phyloP scores from a whole-genome alignment of 2,797 vertebrate genomes.

The Gymnothorax javanicus region DNA sequence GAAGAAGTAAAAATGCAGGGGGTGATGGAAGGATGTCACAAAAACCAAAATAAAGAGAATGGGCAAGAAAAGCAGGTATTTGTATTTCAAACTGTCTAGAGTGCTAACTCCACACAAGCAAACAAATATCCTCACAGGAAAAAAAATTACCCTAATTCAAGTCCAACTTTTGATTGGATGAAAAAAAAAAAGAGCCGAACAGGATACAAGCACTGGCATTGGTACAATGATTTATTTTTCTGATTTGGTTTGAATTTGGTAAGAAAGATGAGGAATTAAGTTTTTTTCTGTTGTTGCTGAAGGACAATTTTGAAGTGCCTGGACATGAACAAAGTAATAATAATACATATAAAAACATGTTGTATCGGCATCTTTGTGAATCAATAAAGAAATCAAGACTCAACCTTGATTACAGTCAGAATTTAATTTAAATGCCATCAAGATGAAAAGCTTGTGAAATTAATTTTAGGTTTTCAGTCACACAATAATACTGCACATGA shows the following conservation, averaged over 20 bases:
- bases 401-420: not conserved
- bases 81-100: constrained; percentile 60
- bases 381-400: not conserved
- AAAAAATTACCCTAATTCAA: not conserved
- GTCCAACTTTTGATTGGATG: constrained; percentile 42
- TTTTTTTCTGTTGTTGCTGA: not conserved
- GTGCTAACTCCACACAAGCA: constrained; percentile 39
- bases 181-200: constrained; percentile 65
- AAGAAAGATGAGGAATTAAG: constrained; percentile 38
- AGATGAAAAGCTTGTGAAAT: not conserved
- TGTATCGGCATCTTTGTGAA: not conserved
- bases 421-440: not conserved
- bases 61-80: constrained; percentile 25
- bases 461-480: not conserved
- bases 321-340: not conserved
- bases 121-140: constrained; percentile 65
- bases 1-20: no score
- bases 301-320: not conserved
- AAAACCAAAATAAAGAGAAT: no score
- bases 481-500: not conserved
- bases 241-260: constrained; percentile 16
- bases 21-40: no score
- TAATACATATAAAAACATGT: not conserved
- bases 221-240: constrained; percentile 61
- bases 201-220: constrained; percentile 63